A percentile compares a stretch with the other conserved stretches of the same genome.
phyloP scores from a whole-genome alignment of 2,888 invertebrate genomes.

The Sarcophaga variegata region DNA sequence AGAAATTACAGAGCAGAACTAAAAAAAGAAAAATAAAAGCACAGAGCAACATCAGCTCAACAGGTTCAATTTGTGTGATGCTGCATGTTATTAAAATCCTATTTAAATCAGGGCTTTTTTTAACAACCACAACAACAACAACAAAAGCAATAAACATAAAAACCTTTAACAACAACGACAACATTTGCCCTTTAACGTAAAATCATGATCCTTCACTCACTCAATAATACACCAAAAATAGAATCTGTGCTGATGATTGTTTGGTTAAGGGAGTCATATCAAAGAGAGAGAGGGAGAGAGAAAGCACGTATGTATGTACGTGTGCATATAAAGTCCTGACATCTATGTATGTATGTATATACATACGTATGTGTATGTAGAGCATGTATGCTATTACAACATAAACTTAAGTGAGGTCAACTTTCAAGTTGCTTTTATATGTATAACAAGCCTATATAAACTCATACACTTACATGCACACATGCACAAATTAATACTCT shows the following conservation, averaged over 20 bases:
- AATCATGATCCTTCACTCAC: neutral
- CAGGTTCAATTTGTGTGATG: slow-evolving; percentile 49
- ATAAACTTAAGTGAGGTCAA: slow-evolving; percentile 38
- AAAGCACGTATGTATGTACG: neutral
- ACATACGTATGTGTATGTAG: neutral
- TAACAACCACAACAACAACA: neutral
- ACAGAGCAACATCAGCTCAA: slow-evolving; percentile 8
- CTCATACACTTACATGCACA: neutral
- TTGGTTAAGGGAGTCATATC: no score
- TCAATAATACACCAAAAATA: slow-evolving; percentile 14
- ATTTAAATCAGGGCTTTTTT: slow-evolving; percentile 39
- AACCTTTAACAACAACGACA: neutral
- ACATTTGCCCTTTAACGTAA: neutral
- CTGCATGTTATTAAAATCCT: slow-evolving; percentile 44
- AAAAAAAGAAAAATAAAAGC: no score
- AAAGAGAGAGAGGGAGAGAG: neutral
- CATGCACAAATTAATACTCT: neutral
- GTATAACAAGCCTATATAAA: neutral
- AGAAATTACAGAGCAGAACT: no score
- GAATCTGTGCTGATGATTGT: neutral
- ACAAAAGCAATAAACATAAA: neutral
- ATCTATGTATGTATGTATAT: neutral
- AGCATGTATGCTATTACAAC: slow-evolving; percentile 1
- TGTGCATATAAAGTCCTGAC: neutral
- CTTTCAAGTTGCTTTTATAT: slow-evolving; percentile 14